phyloP scores from a whole-genome alignment of 92 coral and sea anemone genomes.

The Hydrozoanthus gracilis region DNA sequence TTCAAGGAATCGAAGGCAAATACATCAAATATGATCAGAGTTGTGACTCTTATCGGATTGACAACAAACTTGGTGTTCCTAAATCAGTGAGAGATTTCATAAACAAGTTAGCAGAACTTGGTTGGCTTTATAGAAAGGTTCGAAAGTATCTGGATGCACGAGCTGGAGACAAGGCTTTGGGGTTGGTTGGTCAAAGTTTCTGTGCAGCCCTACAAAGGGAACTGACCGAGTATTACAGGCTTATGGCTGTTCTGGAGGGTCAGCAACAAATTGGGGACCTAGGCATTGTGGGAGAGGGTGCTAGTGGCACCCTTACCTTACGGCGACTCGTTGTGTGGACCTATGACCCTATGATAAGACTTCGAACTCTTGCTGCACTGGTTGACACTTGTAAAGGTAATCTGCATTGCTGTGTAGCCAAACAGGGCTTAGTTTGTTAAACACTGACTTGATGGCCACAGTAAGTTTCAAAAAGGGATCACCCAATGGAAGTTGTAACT shows the following conservation, averaged over 20 bases:
- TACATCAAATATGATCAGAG: slow-evolving; percentile 91
- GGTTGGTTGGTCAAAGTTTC: slow-evolving; percentile 97
- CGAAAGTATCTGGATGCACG: slow-evolving; percentile 96
- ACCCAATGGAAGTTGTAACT: too few relatives aligned
- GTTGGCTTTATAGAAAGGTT: slow-evolving; percentile 93
- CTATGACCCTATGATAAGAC: slow-evolving; percentile 87
- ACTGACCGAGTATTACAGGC: slow-evolving; percentile 94
- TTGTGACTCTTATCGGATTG: slow-evolving; percentile 90
- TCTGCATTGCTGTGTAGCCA: too few relatives aligned
- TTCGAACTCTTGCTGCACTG: slow-evolving; percentile 92
- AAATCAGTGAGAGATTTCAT: slow-evolving; percentile 88
- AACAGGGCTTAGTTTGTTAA: too few relatives aligned
- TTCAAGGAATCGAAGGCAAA: slow-evolving; percentile 99
- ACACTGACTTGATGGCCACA: too few relatives aligned
- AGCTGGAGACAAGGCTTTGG: slow-evolving; percentile 96
- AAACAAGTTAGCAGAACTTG: slow-evolving; percentile 94
- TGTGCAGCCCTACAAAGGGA: slow-evolving; percentile 98
- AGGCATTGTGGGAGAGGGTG: slow-evolving; percentile 94
- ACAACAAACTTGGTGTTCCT: slow-evolving; percentile 90
- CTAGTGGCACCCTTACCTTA: slow-evolving; percentile 90
- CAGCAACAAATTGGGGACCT: slow-evolving; percentile 91
- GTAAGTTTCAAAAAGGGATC: too few relatives aligned
- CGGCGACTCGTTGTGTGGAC: slow-evolving; percentile 98
- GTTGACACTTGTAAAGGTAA: slow-evolving; percentile 99
- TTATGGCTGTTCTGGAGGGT: slow-evolving; percentile 97